These are phyloP conservation scores for Zaprionus ornatus DNA, from an alignment of 1,140 invertebrate genomes.

Conservation along the genomic window DNA sequence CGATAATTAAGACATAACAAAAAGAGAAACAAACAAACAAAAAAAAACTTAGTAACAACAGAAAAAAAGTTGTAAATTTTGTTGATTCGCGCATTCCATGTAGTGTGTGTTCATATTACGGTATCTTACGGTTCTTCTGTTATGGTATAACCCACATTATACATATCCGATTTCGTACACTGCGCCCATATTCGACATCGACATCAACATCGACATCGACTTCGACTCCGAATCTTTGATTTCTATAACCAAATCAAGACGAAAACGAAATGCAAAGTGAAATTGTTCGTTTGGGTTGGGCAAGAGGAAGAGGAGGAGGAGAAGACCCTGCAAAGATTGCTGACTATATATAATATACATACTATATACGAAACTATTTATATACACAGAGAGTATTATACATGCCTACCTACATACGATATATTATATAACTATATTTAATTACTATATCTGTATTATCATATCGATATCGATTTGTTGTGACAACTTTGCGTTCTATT, in stretches of 20 bases:
- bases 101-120: conserved; percentile 4
- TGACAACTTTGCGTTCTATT: conserved; percentile 3
- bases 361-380: conserved; percentile 28
- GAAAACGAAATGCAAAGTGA: conserved; percentile 47
- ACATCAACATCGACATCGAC: not conserved
- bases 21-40: conserved; percentile 1
- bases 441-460: conserved; percentile 13
- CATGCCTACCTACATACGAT: not conserved
- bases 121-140: conserved; percentile 9
- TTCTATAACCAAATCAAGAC: conserved; percentile 5
- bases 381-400: not conserved
- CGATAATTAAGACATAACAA: conserved; percentile 32
- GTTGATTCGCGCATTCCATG: conserved; percentile 1
- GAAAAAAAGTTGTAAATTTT: conserved; percentile 17
- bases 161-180: conserved; percentile 66
- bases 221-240: conserved; percentile 17
- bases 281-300: conserved; percentile 19
- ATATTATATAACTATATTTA: conserved; percentile 2
- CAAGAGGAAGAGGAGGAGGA: not conserved
- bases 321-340: conserved; percentile 42
- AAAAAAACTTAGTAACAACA: conserved; percentile 2
- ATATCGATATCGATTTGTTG: conserved; percentile 21
- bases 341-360: conserved; percentile 56
- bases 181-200: conserved; percentile 36
- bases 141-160: conserved; percentile 34